phyloP scores from a whole-genome alignment of 2,797 vertebrate species.

The Spheniscus humboldti region DNA sequence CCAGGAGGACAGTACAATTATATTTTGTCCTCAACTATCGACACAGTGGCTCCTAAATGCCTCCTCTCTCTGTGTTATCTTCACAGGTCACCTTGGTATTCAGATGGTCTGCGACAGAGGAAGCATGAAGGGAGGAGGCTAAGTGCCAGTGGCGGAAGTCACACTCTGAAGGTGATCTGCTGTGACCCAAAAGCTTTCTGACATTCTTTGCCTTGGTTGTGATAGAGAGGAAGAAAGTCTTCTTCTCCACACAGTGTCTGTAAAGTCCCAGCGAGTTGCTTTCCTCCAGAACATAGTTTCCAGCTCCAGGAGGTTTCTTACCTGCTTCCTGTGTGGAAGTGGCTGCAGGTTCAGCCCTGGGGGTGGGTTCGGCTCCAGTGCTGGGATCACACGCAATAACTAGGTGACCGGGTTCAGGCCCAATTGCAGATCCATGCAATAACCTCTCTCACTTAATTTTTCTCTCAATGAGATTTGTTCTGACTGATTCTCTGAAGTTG shows the following conservation, averaged over 20 bases:
- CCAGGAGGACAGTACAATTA: constrained; percentile 49
- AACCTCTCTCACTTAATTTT: not conserved
- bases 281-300: not conserved
- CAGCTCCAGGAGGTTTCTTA: constrained; percentile 5
- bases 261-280: not conserved
- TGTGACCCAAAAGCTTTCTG: constrained; percentile 51
- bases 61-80: constrained; percentile 70
- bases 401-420: not conserved
- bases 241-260: constrained; percentile 25
- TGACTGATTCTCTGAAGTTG: not conserved
- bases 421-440: not conserved
- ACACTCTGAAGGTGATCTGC: constrained; percentile 64
- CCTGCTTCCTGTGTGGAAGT: not conserved
- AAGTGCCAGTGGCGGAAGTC: constrained; percentile 64
- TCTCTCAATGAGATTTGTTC: not conserved
- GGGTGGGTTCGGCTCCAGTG: not conserved
- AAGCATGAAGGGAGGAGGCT: constrained; percentile 68
- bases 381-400: not conserved
- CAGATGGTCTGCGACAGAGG: constrained; percentile 60
- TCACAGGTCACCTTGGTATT: constrained; percentile 68
- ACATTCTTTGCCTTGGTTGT: constrained; percentile 43
- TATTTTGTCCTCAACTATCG: constrained; percentile 65
- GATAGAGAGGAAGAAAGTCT: constrained; percentile 22
- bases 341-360: not conserved
- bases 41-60: constrained; percentile 69